Evolutionary conservation across 2,797 vertebrate genomes (phyloP), one percentile per base, ranked within the genome.

Genomic region (Galagoides demidoff): DNA sequence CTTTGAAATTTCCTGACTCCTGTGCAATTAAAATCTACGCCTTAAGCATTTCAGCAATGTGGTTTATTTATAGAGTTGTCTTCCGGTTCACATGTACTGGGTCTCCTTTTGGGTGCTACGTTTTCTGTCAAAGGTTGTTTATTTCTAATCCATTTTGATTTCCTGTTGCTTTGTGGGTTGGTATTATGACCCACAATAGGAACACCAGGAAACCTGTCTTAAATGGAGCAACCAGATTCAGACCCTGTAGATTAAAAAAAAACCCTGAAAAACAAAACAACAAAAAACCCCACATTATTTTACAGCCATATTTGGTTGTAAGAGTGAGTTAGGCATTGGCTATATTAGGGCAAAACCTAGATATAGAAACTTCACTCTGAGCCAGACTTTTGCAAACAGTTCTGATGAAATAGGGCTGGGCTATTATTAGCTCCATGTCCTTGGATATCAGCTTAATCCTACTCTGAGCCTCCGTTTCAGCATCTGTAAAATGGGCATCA

Each of bases 41-140:
- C 85, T 96, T 79, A 96, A 90, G 88, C 79, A 81, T 97, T 96
- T 95, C 85, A 96, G 95, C 89, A 85, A 89, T 95, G 94, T 81
- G 66, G 85, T 97, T 96, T 98, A 97, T 98, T 97, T 98, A 97
- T 97, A 97, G 96, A 96, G 23, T 84, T 82, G 61, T 84, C 94
- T 97, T 97, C 97, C 93, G 87, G 97, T 96, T 96, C 97, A 95
- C 8, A 52, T 96, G 95, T 89, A 63, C 95, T 74, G 83, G 91
- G 34, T 89, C 85, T 96, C 78, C 93, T 97, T 96, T 96, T 84
- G 88, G 96, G 83, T 96, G 89, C 71, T 92, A 88, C 31, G 3
- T 97, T 97, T 97, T 98, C 96, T 97, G 89, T 95, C 93, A 96
- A 92, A 97, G 94, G 95, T 96, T 96, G 96, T 98, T 98, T 98